Base-by-base conservation (phyloP, 2,888 invertebrate genomes). In the Gortyna flavago region DNA sequence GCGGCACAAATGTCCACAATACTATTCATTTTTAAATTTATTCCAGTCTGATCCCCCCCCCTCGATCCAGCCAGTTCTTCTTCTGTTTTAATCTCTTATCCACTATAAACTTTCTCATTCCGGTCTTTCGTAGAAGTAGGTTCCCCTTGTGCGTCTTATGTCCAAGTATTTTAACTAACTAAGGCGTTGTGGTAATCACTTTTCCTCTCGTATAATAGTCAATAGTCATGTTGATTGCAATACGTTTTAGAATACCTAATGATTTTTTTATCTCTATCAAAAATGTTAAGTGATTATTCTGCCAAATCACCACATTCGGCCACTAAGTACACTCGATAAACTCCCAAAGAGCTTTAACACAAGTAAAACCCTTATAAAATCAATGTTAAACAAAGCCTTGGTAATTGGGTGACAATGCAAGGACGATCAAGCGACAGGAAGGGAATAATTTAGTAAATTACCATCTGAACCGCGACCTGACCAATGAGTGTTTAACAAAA, bases 401-500 rank as follows among this genome's bases (percentile, higher is more conserved):
- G 68, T 79, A 86, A 78, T 79, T 71, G 89, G 87, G 90, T 89
- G 89, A 89, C 90, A 88, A 88, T 85, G 85, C 85, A 85, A 80
- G 83, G 85, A 82, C 79, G 81, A 69, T 79, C 88, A 88, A 85
- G 87, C 83, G 54, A 85, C 75, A 78, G 91, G 89, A 88, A 90
- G 83, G 79, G 87, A 86, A 88, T 90, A 88, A 89, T 91, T 91
- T 90, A 89, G 88, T 84, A 90, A 90, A 91, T 91, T 91, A 89
- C 89, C 86, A 80, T 80, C 85, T 83, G 80, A 62, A 78, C 72
- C 76, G 59, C 44, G 64, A 35, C 59, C 59, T 32, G 77, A 51
- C 78, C 66, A 38, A 61, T 16, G 48, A 18, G 18, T 41, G 48
- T 57, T 76, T 35, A 29, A 77, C 57, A 8, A 77, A 79, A 79